phyloP scores from a whole-genome alignment of 64 coral and sea anemone species.

The Platygyra sinensis region DNA sequence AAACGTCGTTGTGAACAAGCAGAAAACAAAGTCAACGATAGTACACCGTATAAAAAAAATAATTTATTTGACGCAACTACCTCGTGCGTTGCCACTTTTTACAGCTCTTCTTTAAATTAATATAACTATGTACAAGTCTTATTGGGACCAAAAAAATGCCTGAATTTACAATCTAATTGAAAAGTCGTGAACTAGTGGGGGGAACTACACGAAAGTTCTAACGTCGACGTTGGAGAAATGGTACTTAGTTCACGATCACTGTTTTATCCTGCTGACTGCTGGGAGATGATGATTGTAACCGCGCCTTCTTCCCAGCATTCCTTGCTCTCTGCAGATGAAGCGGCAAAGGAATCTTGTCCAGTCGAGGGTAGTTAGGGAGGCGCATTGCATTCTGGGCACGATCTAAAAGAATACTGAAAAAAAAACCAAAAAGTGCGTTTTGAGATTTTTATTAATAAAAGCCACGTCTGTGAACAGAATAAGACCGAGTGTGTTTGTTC shows the following conservation, averaged over 20 bases:
- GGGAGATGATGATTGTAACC: conserved; percentile 35
- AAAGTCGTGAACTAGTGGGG: not conserved
- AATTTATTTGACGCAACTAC: conserved; percentile 1
- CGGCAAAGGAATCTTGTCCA: conserved; percentile 85
- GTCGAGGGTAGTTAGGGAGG: conserved; percentile 77
- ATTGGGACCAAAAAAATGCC: too few relatives aligned
- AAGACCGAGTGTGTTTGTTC: too few relatives aligned
- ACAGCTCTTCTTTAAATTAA: not conserved
- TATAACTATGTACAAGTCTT: not conserved
- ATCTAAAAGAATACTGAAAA: conserved; percentile 78
- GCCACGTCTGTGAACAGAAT: too few relatives aligned
- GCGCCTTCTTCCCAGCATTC: conserved; percentile 50
- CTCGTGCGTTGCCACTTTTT: not conserved
- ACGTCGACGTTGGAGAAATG: not conserved
- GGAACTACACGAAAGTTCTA: not conserved
- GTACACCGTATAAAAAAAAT: not conserved
- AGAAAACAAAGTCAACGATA: too few relatives aligned
- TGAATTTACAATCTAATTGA: too few relatives aligned
- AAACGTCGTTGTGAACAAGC: too few relatives aligned
- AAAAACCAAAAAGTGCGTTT: not conserved
- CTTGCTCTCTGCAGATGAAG: conserved; percentile 73
- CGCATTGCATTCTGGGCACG: conserved; percentile 84
- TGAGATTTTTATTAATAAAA: too few relatives aligned
- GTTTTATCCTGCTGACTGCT: conserved; percentile 49
- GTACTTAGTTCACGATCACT: conserved; percentile 69